These are phyloP conservation scores for Bedellia somnulentella DNA, from an alignment of 2,888 invertebrate genomes.

Conservation along the genomic window DNA sequence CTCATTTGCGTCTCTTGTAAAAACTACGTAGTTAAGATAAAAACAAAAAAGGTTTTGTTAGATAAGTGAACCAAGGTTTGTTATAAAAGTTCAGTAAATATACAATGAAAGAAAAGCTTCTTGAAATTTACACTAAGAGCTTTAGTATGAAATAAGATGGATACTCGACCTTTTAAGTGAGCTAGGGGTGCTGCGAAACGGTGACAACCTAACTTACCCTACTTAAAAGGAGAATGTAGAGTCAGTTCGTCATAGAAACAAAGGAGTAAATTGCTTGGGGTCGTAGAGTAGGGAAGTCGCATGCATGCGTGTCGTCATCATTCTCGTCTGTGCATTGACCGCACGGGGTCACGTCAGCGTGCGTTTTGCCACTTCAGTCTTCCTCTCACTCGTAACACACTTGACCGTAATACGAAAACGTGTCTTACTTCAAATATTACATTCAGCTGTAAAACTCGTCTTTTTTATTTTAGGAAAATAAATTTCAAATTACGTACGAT, in stretches of 20 bases:
- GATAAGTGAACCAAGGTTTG: not conserved
- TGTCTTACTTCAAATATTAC: too few species aligned
- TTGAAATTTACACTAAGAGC: slow-evolving; percentile 34
- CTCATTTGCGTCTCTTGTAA: slow-evolving; percentile 41
- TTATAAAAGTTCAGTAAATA: too few species aligned
- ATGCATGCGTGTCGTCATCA: slow-evolving; percentile 19
- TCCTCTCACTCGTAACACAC: too few species aligned
- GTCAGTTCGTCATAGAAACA: slow-evolving; percentile 47
- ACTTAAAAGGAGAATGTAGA: slow-evolving; percentile 21
- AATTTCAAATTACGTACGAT: not conserved
- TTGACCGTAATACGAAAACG: too few species aligned
- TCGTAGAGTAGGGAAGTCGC: too few species aligned
- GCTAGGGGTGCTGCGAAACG: slow-evolving; percentile 31
- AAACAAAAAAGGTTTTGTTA: too few species aligned
- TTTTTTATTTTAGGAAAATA: too few species aligned
- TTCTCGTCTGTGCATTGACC: slow-evolving; percentile 36
- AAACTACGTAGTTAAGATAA: slow-evolving; percentile 12
- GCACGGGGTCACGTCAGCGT: slow-evolving; percentile 27
- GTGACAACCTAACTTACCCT: slow-evolving; percentile 39
- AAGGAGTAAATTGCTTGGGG: slow-evolving; percentile 42
- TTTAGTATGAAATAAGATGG: slow-evolving; percentile 28
- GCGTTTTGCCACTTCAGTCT: too few species aligned
- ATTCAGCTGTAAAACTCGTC: too few species aligned
- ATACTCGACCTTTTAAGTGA: slow-evolving; percentile 34
- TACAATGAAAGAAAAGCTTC: slow-evolving; percentile 29